A percentile compares a stretch with the other conserved stretches of the same genome.
These are phyloP conservation scores for Peribatodes rhomboidaria DNA, from an alignment of 2,888 invertebrate species.

Conservation along the genomic window DNA sequence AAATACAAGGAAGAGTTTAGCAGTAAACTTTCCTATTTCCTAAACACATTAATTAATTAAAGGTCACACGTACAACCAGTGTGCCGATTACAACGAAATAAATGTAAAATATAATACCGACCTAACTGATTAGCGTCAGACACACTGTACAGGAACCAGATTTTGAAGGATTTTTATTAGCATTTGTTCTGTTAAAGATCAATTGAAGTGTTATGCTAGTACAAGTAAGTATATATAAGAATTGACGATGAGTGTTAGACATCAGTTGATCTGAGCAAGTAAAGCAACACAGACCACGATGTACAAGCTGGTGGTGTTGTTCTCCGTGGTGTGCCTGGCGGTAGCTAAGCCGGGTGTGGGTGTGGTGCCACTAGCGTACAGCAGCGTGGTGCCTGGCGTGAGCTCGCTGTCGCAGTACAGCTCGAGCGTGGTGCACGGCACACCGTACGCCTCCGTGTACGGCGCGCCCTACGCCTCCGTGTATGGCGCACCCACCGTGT, in stretches of 20 bases:
- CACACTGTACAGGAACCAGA: slow-evolving; percentile 18
- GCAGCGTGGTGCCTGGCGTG: slow-evolving; percentile 63
- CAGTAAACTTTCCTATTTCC: slow-evolving; percentile 6
- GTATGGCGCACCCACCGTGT: neutral
- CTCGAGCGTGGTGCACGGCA: slow-evolving; percentile 66
- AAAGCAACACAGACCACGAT: slow-evolving; percentile 82
- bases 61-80: slow-evolving; percentile 5
- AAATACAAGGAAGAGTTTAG: neutral
- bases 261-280: slow-evolving; percentile 74
- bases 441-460: slow-evolving; percentile 47
- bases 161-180: slow-evolving; percentile 73
- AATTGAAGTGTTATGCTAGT: slow-evolving; percentile 26
- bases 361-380: slow-evolving; percentile 66
- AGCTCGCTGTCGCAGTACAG: slow-evolving; percentile 66
- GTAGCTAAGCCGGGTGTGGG: slow-evolving; percentile 79
- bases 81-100: slow-evolving; percentile 1
- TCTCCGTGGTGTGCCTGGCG: slow-evolving; percentile 86
- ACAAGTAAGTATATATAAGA: slow-evolving; percentile 75
- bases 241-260: slow-evolving; percentile 56
- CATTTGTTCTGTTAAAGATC: slow-evolving; percentile 66
- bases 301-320: slow-evolving; percentile 87
- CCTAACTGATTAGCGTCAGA: slow-evolving; percentile 17
- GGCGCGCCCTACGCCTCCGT: slow-evolving; percentile 14
- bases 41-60: slow-evolving; percentile 7
- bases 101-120: slow-evolving; percentile 19